Base-by-base conservation (phyloP, 2,113 vertebrate genomes). In the Phrynosoma blainvillii region DNA sequence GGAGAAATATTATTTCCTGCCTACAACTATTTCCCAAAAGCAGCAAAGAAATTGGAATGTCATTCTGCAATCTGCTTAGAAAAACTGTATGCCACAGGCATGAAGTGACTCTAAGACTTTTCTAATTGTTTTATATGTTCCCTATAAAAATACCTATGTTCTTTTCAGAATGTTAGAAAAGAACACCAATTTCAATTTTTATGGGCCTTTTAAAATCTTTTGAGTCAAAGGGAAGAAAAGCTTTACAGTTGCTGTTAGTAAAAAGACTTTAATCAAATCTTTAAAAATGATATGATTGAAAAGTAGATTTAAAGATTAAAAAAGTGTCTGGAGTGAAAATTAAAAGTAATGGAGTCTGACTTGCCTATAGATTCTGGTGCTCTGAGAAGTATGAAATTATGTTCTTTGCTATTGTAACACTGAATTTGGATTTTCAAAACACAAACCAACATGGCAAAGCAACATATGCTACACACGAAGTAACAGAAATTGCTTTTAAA, bases 71-170 rank as follows among this genome's bases (percentile, higher is more conserved):
- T 91, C 42, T 91, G 87, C 36, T 27, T 79, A 84, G 75, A 16
- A 27, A 79, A 32, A 73, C 66, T 18, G 65, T 32, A 71, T 71
- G 36, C 54, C 76, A 71, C 40, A 79, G 40, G 75, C 52, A 84
- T 71, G 27, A 88, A 88, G 42, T 79, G 40, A 65, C 30, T 82
- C 71, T 14, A 52, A 40, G 87, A 84, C 36, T 87, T 79, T 90
- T 92, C 73, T 79, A n/a, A 82, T 87, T 68, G 21, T 47, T 93
- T 94, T 93, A 94, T 88, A 88, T 42, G 59, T 56, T 82, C 82
- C 32, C 70, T 91, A 86, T 91, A 88, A 93, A 88, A 93, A 92
- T 56, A 3, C 16, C 18, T 36, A 82, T 90, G 68, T 92, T 86
- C 1, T 85, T 90, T 59, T 86, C 59, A 73, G 89, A 94, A 94